Base-by-base conservation (phyloP, 1,140 invertebrate species). In the Euschistus heros region DNA sequence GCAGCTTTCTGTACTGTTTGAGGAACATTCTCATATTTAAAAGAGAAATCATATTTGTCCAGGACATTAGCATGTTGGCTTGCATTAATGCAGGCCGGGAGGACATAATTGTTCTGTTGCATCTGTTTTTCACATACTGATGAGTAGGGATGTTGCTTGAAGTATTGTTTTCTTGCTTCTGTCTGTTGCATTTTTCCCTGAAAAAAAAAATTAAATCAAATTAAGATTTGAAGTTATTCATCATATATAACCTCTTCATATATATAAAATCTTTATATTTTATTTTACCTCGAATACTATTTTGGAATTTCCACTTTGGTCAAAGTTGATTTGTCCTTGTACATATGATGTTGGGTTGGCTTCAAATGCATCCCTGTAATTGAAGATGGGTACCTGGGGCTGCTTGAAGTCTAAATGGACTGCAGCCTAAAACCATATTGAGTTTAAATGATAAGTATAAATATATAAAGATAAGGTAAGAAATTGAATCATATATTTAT, bases 351-450 rank as follows among this genome's bases (percentile, higher is more conserved):
- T 79, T 3, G 78, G 72, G 14, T 80, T 74, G 18, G 74, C 73
- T n/a, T 80, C 72, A 2, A 82, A 66, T 20, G 78, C 77, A 66
- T 81, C 70, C n/a, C 76, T 59, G 70, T 78, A 79, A 70, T 82
- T 77, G 13, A 84, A 70, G 4, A 72, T 68, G 27, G 77, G 74
- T 17, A 75, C 75, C 60, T 76, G 75, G 0, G 78, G 77, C 44
- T 75, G 75, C 8, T 72, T 73, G 0, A 73, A 67, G 68, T 75
- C 73, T 30, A 74, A 71, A 52, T 74, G 70, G 14, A 73, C 71
- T 62, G 78, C 79, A 7, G 59, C 54, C 54, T 57, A 18, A 10
- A 27, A 57, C 5, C 14, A 57, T 57, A 24, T 24, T 24, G n/a
- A n/a, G n/a, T n/a, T n/a, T n/a, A n/a, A n/a, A n/a, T n/a, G n/a